Conservation (phyloP, 2,888 invertebrate species). For the Gastracanthus pulcherrimus region DNA sequence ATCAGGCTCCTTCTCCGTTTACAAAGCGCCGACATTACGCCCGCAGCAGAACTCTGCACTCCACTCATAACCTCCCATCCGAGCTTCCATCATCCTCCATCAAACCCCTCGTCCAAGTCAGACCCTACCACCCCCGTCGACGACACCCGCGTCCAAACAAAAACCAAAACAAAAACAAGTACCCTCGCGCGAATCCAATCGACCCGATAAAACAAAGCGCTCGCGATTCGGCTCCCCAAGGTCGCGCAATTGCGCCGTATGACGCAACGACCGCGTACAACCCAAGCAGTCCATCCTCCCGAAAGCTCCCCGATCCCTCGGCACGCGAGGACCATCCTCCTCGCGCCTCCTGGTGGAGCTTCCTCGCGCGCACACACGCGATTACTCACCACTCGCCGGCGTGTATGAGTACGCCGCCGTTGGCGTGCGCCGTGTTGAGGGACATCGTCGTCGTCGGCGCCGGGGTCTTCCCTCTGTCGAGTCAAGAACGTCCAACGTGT, state of each 20-base stretch:
- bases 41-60: constrained; percentile 8
- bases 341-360: no score
- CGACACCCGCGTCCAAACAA: background rate
- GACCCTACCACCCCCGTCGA: no score
- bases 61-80: background rate
- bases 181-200: constrained; percentile 3
- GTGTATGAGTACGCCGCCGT: constrained; percentile 96
- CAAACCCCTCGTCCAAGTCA: no score
- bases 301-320: background rate
- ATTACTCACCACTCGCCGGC: constrained; percentile 95
- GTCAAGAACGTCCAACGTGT: no score
- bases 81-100: no score
- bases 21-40: background rate
- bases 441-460: constrained; percentile 84
- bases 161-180: constrained; percentile 26
- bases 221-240: constrained; percentile 17
- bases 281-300: no score
- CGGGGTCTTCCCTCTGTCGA: background rate
- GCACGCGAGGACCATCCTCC: background rate
- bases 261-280: constrained; percentile 35
- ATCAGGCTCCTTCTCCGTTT: constrained; percentile 6
- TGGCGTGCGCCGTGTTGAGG: constrained; percentile 96
- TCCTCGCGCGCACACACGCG: background rate
- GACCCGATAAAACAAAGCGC: constrained; percentile 27
- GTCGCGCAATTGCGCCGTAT: constrained; percentile 55